Base-by-base conservation (phyloP, 2,113 vertebrate species). In the Chamaetylas fuelleborni region DNA sequence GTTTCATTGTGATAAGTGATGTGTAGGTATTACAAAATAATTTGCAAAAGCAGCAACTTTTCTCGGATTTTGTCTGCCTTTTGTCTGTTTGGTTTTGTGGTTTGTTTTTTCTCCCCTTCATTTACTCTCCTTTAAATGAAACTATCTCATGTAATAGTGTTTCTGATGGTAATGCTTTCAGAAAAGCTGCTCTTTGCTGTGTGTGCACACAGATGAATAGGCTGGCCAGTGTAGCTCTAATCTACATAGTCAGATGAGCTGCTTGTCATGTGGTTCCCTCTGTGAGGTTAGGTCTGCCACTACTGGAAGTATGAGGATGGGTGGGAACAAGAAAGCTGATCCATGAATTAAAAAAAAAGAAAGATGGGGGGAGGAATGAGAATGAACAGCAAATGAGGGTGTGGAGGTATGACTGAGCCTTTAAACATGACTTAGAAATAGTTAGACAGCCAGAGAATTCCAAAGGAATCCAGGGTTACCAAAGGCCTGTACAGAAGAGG, bases 301-400 rank as follows among this genome's bases (percentile, higher is more conserved):
- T 71, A 11, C 40, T 70, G 74, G 47, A 78, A 77, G 24, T 42
- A 67, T 42, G 82, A 90, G 64, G 33, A 94, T 88, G 94, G 82
- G 85, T 90, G 76, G 93, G 76, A 91, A 66, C 56, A 64, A 62
- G 93, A 92, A 95, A 97, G 24, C 51, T 94, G 93, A 97, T 58
- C 71, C 53, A 43, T 0, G 17, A 64, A 80, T 25, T 33, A 57
- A 89, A 92, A 84, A 57, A 19, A 92, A 88, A 81, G 34, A 16
- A 14, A 24, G 7, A 20, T 5, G 43, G 43, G 43, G 43, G 2
- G 17, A 93, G 71, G 77, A 93, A 91, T 91, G 83, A 77, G 74
- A 73, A 72, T 28, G 87, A 94, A 14, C 61, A 74, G 43, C 5
- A 19, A 85, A 78, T 58, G 67, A 92, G 96, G 94, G 94, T 40